Evolutionary conservation across 2,888 invertebrate species (phyloP).

Genomic region (Acrocyrtus sp.): DNA sequence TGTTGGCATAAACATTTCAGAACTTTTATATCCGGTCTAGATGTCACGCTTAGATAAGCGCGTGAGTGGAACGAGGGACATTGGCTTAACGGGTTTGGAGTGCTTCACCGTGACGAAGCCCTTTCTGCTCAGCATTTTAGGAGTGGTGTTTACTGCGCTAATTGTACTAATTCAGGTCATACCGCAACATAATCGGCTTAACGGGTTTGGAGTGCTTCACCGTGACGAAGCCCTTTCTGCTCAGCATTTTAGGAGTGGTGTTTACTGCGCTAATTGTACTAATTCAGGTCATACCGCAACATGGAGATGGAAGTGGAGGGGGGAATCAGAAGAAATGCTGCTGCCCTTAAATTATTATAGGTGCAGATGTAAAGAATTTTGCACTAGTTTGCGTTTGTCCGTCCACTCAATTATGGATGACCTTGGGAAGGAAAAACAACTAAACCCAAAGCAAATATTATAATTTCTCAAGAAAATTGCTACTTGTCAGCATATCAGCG

Average conservation of each 20-base stretch:
- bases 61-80: constrained; percentile 32
- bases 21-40: constrained; percentile 13
- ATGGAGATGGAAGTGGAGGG: no score
- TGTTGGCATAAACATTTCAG: not conserved
- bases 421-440: no score
- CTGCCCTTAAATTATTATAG: no score
- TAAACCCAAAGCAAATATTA: no score
- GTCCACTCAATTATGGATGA: no score
- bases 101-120: constrained; percentile 26
- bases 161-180: constrained; percentile 25
- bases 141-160: constrained; percentile 17
- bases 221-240: constrained; percentile 37
- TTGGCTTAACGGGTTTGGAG: constrained; percentile 34
- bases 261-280: constrained; percentile 43
- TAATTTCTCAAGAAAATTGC: no score
- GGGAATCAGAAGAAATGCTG: no score
- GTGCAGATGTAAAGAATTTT: no score
- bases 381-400: no score
- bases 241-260: constrained; percentile 29
- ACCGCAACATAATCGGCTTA: no score
- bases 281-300: constrained; percentile 18
- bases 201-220: constrained; percentile 16
- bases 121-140: constrained; percentile 15
- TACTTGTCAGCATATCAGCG: no score
- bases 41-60: constrained; percentile 19